Percentiles rank a stretch among this genome's conserved stretches.
Evolutionary conservation across 2,113 vertebrate genomes (phyloP).

Genomic region (Ochotona princeps): DNA sequence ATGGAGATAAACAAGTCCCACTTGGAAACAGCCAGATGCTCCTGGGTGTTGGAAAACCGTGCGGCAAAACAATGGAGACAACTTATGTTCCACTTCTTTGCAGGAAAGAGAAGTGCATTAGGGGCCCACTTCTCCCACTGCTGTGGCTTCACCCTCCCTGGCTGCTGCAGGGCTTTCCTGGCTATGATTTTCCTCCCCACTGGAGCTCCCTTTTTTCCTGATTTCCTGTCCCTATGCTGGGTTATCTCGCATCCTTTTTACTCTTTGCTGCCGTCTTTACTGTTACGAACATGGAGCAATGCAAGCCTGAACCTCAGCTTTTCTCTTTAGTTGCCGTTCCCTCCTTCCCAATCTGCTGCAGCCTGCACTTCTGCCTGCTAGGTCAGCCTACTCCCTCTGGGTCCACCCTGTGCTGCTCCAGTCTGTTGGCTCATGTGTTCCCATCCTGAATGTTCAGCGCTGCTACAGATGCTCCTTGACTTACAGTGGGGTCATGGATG

Average conservation of each 20-base stretch:
- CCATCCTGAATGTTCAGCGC: neutral
- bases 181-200: neutral
- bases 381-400: neutral
- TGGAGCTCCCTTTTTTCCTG: neutral
- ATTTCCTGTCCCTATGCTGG: neutral
- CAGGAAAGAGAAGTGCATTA: neutral
- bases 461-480: neutral
- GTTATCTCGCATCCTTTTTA: neutral
- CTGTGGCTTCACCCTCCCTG: neutral
- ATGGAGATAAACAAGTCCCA: slow-evolving; percentile 62
- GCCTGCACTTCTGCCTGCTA: neutral
- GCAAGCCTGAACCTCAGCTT: neutral
- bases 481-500: too few species aligned
- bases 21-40: slow-evolving; percentile 22
- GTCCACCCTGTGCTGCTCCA: neutral
- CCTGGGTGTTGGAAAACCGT: slow-evolving; percentile 51
- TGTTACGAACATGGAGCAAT: rapidly evolving
- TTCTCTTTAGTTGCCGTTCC: neutral
- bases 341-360: neutral
- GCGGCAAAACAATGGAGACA: slow-evolving; percentile 24
- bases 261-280: neutral
- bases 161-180: too few species aligned
- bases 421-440: too few species aligned
- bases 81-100: neutral
- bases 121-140: neutral